Base-by-base conservation (phyloP, 2,113 vertebrate genomes). In the Hypocryptadius cinnamomeus region DNA sequence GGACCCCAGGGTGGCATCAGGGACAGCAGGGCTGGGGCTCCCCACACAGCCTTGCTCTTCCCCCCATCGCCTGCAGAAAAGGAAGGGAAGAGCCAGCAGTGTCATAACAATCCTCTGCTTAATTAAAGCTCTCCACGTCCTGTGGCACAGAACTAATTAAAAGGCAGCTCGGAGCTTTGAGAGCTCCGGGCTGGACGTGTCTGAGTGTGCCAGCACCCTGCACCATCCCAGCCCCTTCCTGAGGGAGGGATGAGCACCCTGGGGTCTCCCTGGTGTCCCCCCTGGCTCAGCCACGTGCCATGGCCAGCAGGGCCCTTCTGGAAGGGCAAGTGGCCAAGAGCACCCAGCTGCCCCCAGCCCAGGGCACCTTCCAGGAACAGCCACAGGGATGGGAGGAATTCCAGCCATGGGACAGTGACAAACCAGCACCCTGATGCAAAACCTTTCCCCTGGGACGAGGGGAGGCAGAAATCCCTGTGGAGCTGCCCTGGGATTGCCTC, bases 131-230 rank as follows among this genome's bases (percentile, higher is more conserved):
- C 68, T 85, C 35, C 84, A 15, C 18, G 84, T 96, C 79, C 86
- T 65, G 74, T 87, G 65, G 76, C 85, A 89, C 63, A 54, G 4
- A 88, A 6, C 77, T 95, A 96, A 97, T 94, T 92, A 95, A 82
- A 78, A 89, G 84, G 82, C 89, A 95, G 39, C 90, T 33, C 1
- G 3, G 13, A 23, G 68, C 89, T 93, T 88, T 82, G 77, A 90
- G 86, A 56, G 50, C 48, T 73, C 31, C 0, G 6, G 59, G 30
- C 81, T 85, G 88, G 92, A 90, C 1, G 22, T 72, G 79, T 44
- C n/a, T 83, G 90, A 45, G 71, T 70, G 85, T 91, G 27, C 50
- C 37, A 63, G 73, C 4, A 0, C 13, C 54, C 6, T 4, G 70
- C 60, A 73, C 37, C 60, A 31, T 51, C 74, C 71, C 1, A 1